These are phyloP conservation scores for Drosophila mercatorum DNA, from an alignment of 2,888 invertebrate genomes.

Conservation along the genomic window DNA sequence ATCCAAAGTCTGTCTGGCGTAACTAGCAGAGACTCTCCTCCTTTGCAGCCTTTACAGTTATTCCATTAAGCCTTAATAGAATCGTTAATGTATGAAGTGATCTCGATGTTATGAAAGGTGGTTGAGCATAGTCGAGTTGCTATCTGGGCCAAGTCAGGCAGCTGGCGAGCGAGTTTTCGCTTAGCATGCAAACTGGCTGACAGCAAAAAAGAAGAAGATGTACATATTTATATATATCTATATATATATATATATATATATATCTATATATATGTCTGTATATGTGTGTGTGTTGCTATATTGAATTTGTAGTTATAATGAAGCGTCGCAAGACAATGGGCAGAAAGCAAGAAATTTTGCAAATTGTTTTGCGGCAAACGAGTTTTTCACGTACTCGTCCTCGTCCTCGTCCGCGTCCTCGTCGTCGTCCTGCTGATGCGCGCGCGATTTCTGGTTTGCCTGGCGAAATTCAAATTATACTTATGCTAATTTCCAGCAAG, in stretches of 20 bases:
- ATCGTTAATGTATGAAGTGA: not conserved
- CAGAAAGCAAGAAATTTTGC: conserved; percentile 69
- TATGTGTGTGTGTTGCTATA: not conserved
- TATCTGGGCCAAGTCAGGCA: conserved; percentile 29
- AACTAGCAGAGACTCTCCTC: not conserved
- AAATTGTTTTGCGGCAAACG: conserved; percentile 72
- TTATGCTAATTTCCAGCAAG: conserved; percentile 72
- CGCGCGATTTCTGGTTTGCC: conserved; percentile 63
- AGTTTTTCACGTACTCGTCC: conserved; percentile 47
- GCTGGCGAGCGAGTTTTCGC: conserved; percentile 38
- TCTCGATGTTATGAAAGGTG: conserved; percentile 1
- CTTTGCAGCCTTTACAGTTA: not conserved
- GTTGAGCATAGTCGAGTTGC: conserved; percentile 7
- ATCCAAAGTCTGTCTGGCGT: no score
- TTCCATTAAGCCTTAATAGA: not conserved
- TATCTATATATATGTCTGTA: not conserved
- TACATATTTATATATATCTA: not conserved
- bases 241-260: not conserved
- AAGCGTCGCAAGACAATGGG: conserved; percentile 45
- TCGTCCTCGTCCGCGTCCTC: not conserved
- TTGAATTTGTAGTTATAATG: conserved; percentile 20
- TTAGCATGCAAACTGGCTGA: conserved; percentile 32
- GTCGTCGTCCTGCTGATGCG: conserved; percentile 6
- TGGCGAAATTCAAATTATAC: conserved; percentile 69
- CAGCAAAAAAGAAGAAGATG: conserved; percentile 18